Conservation (phyloP, 2,888 invertebrate species). For the Plebejus melissa region DNA sequence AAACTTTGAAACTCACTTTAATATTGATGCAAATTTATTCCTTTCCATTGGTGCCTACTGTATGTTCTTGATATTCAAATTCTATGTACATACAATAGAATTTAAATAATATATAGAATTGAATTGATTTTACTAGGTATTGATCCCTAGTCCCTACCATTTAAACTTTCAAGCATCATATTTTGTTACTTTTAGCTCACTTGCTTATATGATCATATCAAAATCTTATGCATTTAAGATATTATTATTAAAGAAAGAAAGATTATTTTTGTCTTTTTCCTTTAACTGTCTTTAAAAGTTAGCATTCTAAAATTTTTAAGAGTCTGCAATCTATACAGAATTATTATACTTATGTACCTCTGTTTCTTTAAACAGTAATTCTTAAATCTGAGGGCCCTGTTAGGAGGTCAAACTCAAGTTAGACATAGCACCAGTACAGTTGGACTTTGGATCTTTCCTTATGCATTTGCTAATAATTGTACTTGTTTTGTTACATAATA, state of each 20-base stretch:
- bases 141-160: too few species aligned
- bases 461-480: neutral
- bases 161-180: too few species aligned
- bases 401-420: too few species aligned
- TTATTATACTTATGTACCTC: neutral
- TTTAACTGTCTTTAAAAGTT: neutral
- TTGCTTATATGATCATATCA: too few species aligned
- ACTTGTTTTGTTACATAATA: neutral
- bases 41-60: neutral
- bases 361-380: neutral
- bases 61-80: too few species aligned
- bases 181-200: too few species aligned
- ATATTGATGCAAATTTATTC: slow-evolving; percentile 5
- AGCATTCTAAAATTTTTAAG: neutral
- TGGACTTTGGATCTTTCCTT: neutral
- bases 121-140: too few species aligned
- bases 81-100: slow-evolving; percentile 3
- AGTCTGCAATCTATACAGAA: neutral
- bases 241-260: too few species aligned
- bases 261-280: too few species aligned
- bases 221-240: too few species aligned
- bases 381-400: too few species aligned
- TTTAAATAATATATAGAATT: neutral
- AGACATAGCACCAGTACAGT: neutral
- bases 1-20: neutral